Evolutionary conservation across 2,113 vertebrate genomes (phyloP).

Genomic region (Thoracochromis brauschi): DNA sequence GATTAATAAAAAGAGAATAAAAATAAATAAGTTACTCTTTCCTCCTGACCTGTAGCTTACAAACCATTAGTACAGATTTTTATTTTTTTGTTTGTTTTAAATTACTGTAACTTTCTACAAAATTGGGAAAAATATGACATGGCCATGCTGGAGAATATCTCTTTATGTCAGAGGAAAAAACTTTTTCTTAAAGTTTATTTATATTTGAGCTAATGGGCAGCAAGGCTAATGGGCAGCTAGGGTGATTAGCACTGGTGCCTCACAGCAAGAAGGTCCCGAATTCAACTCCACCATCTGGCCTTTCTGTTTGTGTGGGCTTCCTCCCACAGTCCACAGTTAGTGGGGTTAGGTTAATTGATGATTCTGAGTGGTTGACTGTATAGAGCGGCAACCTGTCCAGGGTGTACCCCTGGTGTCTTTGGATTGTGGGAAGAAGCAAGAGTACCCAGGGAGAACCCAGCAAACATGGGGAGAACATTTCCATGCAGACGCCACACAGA

Average conservation of each 20-base stretch:
- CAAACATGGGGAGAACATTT: not conserved
- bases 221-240: not conserved
- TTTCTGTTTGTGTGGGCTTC: not conserved
- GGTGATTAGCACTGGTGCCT: not conserved
- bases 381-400: not conserved
- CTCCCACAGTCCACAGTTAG: not conserved
- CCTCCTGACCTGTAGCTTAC: not conserved
- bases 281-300: not conserved
- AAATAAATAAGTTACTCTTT: not conserved
- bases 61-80: not conserved
- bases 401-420: not conserved
- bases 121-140: not conserved
- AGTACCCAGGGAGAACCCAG: not conserved
- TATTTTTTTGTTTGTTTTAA: not conserved
- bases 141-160: not conserved
- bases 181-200: not conserved
- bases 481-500: not conserved
- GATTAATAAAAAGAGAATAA: not conserved
- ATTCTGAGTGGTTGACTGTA: not conserved
- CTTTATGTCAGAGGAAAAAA: accelerated
- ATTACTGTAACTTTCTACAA: not conserved
- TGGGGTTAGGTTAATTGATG: not conserved
- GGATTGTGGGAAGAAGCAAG: not conserved
- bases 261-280: not conserved
- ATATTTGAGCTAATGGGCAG: not conserved